Evolutionary conservation across 2,888 invertebrate species (phyloP).

Genomic region (Amphimallon solstitiale): DNA sequence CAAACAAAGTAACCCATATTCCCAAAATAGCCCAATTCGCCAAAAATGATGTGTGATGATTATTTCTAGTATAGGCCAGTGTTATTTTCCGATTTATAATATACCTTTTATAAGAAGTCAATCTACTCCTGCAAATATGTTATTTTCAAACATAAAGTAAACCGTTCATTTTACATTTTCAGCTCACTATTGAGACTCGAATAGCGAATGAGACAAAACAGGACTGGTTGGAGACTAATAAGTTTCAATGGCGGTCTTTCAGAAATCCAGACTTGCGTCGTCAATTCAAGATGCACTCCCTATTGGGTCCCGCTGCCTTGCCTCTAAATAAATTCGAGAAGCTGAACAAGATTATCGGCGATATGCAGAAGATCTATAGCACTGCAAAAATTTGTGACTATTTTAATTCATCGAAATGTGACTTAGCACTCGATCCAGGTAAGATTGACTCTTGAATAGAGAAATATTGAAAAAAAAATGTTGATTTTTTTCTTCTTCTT

Average conservation of each 20-base stretch:
- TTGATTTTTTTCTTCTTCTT: no score
- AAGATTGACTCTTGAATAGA: constrained; percentile 43
- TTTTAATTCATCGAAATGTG: constrained; percentile 71
- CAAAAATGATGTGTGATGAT: no score
- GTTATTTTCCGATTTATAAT: no score
- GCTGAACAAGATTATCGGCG: constrained; percentile 71
- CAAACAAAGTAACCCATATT: no score
- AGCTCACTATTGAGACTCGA: constrained; percentile 61
- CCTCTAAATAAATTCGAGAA: constrained; percentile 73
- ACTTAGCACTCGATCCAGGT: constrained; percentile 80
- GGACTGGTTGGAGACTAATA: constrained; percentile 73
- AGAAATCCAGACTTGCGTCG: constrained; percentile 75
- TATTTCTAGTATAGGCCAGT: no score
- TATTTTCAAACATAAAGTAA: no score
- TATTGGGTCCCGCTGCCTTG: constrained; percentile 78
- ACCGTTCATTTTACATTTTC: constrained; percentile 58
- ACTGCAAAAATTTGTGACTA: constrained; percentile 82
- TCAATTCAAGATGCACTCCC: constrained; percentile 79
- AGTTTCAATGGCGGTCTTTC: constrained; percentile 79
- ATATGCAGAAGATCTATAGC: constrained; percentile 82
- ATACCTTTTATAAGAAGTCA: no score
- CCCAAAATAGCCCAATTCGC: no score
- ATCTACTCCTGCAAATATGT: no score
- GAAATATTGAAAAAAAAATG: no score
- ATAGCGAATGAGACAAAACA: constrained; percentile 69